Percentiles rank a stretch among this genome's conserved stretches.
These are phyloP conservation scores for Eristalinus sepulchralis DNA, from an alignment of 2,888 invertebrate species.

Conservation along the genomic window DNA sequence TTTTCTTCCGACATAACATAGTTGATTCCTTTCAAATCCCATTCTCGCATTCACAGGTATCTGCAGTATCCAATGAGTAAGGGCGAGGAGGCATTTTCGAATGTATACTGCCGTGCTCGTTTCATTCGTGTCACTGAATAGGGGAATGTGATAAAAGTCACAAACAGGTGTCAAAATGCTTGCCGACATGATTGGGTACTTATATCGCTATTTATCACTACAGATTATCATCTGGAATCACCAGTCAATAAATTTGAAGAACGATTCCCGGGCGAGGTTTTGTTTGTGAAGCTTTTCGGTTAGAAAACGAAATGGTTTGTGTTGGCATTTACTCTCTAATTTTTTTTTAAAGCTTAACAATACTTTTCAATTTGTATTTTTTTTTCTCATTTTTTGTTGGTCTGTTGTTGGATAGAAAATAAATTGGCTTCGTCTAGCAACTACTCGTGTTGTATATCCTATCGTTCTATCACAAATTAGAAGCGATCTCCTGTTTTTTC, in stretches of 20 bases:
- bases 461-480: no score
- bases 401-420: no score
- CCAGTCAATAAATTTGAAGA: background rate
- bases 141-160: slow-evolving; percentile 36
- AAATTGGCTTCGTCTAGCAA: no score
- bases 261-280: background rate
- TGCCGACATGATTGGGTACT: no score
- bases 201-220: background rate
- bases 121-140: background rate
- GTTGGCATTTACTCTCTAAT: no score
- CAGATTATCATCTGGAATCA: background rate
- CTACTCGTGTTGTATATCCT: no score
- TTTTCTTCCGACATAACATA: background rate
- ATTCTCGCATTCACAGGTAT: slow-evolving; percentile 23
- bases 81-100: slow-evolving; percentile 27
- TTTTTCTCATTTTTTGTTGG: no score
- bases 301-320: background rate
- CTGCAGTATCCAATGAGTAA: slow-evolving; percentile 32
- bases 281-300: background rate
- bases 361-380: no score
- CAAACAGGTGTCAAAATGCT: slow-evolving; percentile 36
- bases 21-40: background rate
- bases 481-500: no score
- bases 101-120: background rate
- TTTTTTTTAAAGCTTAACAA: no score